Base-by-base conservation (phyloP, 2,888 invertebrate species). In the Neria commutata region DNA sequence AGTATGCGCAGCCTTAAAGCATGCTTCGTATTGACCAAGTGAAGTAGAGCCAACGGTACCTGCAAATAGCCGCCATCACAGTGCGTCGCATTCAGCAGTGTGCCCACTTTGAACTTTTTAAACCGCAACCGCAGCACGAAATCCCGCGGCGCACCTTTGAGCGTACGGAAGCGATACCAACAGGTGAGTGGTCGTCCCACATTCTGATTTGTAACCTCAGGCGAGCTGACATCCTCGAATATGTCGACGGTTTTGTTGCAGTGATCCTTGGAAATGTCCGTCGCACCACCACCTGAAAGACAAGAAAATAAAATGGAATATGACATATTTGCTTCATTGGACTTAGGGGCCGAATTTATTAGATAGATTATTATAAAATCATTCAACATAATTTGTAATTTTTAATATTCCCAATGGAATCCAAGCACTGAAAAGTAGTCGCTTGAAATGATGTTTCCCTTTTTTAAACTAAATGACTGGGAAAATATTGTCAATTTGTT, bases 181-280 rank as follows among this genome's bases (percentile, higher is more conserved):
- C 95, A 95, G 62, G 92, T 92, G 81, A 95, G 86, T 3, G 94
- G 92, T 68, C 91, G 88, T 5, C 94, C 94, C 74, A 90, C 88
- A 80, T 91, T 94, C 67, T 89, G 89, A 34, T 88, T 84, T 40
- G 89, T 92, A 79, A 95, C 90, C 67, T 92, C 91, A 25, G 95
- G 95, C 65, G 92, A 93, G 19, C 92, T 89, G 48, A 95, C 92
- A 77, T 94, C 94, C 77, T 95, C 94, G 83, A 94, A 94, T 66
- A 95, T 92, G 76, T 94, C 94, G 69, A 95, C 94, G 11, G 95
- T 95, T 83, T 94, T 94, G 84, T 95, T 95, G 84, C 95, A 95
- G 78, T 94, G 92, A 83, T 93, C 94, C 71, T 91, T 87, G 79
- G 71, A 69, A 53, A 74, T 68, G 67, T 81, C 81, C 64, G 75